A percentile compares a stretch with the other conserved stretches of the same genome.
These are phyloP conservation scores for Lynx canadensis DNA, from an alignment of 2,113 vertebrate genomes.

Conservation along the genomic window DNA sequence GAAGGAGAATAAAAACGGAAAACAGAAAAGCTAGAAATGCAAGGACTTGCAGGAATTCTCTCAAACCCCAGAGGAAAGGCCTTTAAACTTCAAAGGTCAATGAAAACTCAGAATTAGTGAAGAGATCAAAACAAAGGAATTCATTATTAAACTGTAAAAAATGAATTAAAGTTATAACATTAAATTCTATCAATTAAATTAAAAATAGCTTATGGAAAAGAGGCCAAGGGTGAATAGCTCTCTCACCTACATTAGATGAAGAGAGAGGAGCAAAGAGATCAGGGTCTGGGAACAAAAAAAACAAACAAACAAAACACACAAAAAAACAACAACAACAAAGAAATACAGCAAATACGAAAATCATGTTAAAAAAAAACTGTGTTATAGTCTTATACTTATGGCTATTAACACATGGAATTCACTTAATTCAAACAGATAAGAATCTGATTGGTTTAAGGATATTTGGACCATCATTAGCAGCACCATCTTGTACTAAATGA, in stretches of 20 bases:
- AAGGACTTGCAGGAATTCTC: neutral
- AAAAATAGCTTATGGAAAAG: neutral
- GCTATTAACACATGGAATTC: neutral
- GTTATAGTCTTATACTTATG: neutral
- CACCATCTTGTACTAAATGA: neutral
- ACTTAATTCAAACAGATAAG: neutral
- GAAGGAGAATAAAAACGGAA: neutral
- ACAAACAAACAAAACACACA: neutral
- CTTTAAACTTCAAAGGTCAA: neutral
- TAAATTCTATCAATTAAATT: neutral
- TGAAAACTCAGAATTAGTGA: neutral
- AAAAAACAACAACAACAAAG: neutral
- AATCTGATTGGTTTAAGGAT: neutral
- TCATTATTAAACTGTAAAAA: neutral
- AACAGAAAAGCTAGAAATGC: neutral
- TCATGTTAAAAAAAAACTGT: neutral
- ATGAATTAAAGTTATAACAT: neutral
- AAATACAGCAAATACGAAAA: neutral
- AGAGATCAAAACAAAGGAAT: neutral
- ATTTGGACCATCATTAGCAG: neutral
- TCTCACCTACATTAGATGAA: neutral
- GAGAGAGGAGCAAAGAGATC: neutral
- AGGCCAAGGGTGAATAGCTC: neutral
- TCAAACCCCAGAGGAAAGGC: neutral
- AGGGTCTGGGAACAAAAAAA: neutral